Evolutionary conservation across 1,140 invertebrate species (phyloP), one percentile per base, ranked within the genome.

Genomic region (Metopolophium dirhodum): DNA sequence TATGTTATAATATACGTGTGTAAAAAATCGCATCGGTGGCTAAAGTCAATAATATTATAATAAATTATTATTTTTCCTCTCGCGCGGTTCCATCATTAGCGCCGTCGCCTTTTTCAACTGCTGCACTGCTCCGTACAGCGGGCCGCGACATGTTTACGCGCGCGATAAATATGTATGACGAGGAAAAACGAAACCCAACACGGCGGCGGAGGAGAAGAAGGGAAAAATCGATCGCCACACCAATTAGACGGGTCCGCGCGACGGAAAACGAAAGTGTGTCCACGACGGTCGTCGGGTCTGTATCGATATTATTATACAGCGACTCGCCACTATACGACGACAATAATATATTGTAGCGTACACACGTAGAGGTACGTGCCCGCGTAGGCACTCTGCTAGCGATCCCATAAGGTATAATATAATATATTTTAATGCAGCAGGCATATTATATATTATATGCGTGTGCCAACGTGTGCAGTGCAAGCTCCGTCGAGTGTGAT

Each of bases 131-230:
- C n/a, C n/a, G 23, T 77, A 68, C 37, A 37, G 30, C 11, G 61
- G 61, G 30, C 30, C 30, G 49, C 91, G 77, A 92, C 91, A 85
- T 85, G 82, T 92, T 92, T 92, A 92, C 54, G 91, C 23, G 91
- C 23, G 91, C 77, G 41, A 92, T 92, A 92, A 92, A 92, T 92
- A 92, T 85, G 91, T 92, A 92, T 41, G 91, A 85, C 45, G 77
- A 20, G 41, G 41, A 68, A n/a, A 77, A 77, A 77, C 61, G 14
- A 77, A n/a, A 77, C 14, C 61, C 11, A 8, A 14, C 41, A 14
- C 1, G 18, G 51, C 3, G n/a, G 14, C 0, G 30, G 20, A 23
- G 49, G 57, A 9, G 22, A 89, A 45, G 9, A 41, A 61, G 57
- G 26, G 26, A 41, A 61, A 61, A 91, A 91, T 85, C 61, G 14